Base-by-base conservation (phyloP, 2,888 invertebrate species). In the Gymnoscelis rufifasciata region DNA sequence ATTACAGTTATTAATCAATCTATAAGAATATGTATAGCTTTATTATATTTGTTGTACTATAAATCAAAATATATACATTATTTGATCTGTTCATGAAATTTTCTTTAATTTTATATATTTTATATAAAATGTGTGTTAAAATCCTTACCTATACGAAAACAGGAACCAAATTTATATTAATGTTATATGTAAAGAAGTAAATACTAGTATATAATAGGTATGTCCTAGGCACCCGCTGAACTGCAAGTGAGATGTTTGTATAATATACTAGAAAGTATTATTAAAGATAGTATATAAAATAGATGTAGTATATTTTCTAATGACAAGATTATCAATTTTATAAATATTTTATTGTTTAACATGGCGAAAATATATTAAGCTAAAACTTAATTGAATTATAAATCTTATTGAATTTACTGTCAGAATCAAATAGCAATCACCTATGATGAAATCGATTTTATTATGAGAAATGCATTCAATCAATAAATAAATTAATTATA, bases 161-260 rank as follows among this genome's bases (percentile, higher is more conserved):
- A 58, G 54, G 58, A 58, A 58, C 58, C 58, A 58, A 58, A 27
- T 54, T 55, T 58, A 56, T 52, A 52, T 38, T 53, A 54, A 49
- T 52, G 39, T 45, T 52, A 53, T 40, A 29, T 28, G 24, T 57
- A 55, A 47, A 47, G 15, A 48, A 59, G 26, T 19, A 41, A 41
- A 41, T 43, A 39, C 38, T 52, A 52, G 48, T 40, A 47, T 30
- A 24, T 33, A 26, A 31, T 55, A 50, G 47, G 52, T 44, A 52
- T 51, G 60, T 59, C 57, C 65, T 71, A 71, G 66, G 61, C 65
- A 71, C 66, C 64, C 60, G 64, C 66, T 57, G 59, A 74, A 69
- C 70, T 78, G 74, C 69, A 77, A 78, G 78, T 80, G 75, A 80
- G 78, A 78, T 74, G 70, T 76, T 71, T 75, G 66, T 54, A 51